These are phyloP conservation scores for Smithornis capensis DNA, from an alignment of 2,113 vertebrate species.

Conservation along the genomic window DNA sequence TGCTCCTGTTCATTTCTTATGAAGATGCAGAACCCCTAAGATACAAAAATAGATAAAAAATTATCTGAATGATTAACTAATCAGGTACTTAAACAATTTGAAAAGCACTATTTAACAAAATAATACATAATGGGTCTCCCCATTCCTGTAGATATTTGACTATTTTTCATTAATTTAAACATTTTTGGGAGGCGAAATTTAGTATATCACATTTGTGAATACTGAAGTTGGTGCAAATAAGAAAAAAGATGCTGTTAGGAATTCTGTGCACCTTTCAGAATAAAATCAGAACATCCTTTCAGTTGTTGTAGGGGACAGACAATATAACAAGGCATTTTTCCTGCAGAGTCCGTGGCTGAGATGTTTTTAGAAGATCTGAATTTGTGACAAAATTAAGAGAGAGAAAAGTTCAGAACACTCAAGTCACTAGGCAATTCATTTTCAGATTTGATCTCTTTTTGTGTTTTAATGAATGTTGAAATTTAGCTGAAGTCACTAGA, in stretches of 20 bases:
- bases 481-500: background rate
- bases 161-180: background rate
- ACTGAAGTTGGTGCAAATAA: background rate
- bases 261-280: background rate
- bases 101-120: background rate
- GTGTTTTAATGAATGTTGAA: conserved; percentile 36
- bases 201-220: background rate
- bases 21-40: background rate
- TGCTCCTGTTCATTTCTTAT: background rate
- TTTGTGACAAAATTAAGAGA: conserved; percentile 21
- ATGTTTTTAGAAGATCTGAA: conserved; percentile 17
- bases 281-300: background rate
- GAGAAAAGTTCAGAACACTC: background rate
- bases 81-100: background rate
- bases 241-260: background rate
- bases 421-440: background rate
- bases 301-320: background rate
- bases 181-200: background rate
- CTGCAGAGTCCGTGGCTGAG: background rate
- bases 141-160: background rate
- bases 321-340: background rate
- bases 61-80: background rate
- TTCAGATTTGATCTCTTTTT: conserved; percentile 24
- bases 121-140: background rate
- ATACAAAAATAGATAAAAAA: background rate